Evolutionary conservation across 1,140 invertebrate genomes (phyloP), one percentile per base, ranked within the genome.

Genomic region (Philotrypesis tridentata): DNA sequence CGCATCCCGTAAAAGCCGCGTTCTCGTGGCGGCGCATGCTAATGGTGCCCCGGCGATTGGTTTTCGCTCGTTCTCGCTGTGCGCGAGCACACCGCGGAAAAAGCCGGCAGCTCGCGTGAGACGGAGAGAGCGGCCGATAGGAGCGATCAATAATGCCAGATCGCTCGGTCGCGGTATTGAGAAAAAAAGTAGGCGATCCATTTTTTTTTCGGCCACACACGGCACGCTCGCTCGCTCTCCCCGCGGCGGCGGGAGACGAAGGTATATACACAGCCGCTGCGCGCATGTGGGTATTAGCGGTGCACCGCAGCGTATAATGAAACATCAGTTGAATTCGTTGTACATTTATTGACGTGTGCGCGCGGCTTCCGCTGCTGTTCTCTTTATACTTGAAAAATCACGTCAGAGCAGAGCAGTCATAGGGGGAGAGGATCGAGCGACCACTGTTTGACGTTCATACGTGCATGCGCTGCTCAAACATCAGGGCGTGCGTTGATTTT

Each of bases 321-420:
- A 76, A 67, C 33, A 67, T 40, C 61, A 65, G 74, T 76, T 76
- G 61, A 29, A 78, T 71, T 71, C 48, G n/a, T 40, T 60, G 40
- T 37, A 25, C 27, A 71, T 70, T 71, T 70, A 79, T 71, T 71
- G 77, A 79, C 31, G 77, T 79, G 37, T 48, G n/a, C n/a, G 23
- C 63, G 27, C 27, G n/a, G n/a, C n/a, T n/a, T n/a, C 7, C 55
- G 17, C 23, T 5, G 71, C 55, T 74, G 31, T 25, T 80, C 37
- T 80, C 37, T 80, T 80, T 74, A 74, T 68, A 80, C 71, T 73
- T 74, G 79, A 74, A 80, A 80, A 80, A 80, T 80, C 60, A 80
- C 79, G 79, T 80, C 60, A 67, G 79, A 14, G n/a, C n/a, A n/a
- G n/a, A n/a, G n/a, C n/a, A n/a, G n/a, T n/a, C n/a, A n/a, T n/a